A percentile compares a stretch with the other conserved stretches of the same genome.
phyloP scores from a whole-genome alignment of 2,888 invertebrate genomes.

The Nasonia oneida region DNA sequence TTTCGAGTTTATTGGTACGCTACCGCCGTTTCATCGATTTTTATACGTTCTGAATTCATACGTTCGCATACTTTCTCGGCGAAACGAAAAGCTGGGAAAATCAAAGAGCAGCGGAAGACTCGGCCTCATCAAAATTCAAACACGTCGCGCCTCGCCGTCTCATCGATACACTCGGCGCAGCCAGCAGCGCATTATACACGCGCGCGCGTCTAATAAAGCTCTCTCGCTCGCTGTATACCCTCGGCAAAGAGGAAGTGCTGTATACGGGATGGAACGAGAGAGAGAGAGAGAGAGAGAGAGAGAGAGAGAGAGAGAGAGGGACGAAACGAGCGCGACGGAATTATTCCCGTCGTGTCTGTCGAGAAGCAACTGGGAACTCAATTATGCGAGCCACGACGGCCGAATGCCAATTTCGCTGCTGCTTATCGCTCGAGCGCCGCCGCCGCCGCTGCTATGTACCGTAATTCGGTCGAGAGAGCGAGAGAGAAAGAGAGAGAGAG shows the following conservation, averaged over 20 bases:
- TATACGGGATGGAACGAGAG: conserved; percentile 25
- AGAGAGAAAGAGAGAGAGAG: conserved; percentile 24
- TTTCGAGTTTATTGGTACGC: background rate
- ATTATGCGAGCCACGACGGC: conserved; percentile 74
- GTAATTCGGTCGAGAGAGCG: conserved; percentile 67
- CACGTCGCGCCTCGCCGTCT: background rate
- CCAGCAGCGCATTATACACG: conserved; percentile 22
- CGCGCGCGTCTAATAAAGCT: background rate
- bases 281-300: conserved; percentile 28
- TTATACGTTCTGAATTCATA: background rate
- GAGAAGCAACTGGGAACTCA: conserved; percentile 75
- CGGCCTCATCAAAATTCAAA: background rate
- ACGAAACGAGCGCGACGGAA: conserved; percentile 63
- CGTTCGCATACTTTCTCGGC: background rate
- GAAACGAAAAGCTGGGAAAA: background rate
- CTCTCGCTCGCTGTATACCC: background rate
- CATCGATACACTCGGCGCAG: background rate
- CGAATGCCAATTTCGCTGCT: conserved; percentile 75
- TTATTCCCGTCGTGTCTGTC: conserved; percentile 73
- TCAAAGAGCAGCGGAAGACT: background rate
- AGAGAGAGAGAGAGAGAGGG: conserved; percentile 6
- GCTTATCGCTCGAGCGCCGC: conserved; percentile 60
- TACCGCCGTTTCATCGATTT: background rate
- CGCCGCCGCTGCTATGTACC: conserved; percentile 35
- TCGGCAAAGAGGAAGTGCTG: background rate